These are phyloP conservation scores for Alosa sapidissima DNA, from an alignment of 2,797 vertebrate genomes.

Conservation along the genomic window DNA sequence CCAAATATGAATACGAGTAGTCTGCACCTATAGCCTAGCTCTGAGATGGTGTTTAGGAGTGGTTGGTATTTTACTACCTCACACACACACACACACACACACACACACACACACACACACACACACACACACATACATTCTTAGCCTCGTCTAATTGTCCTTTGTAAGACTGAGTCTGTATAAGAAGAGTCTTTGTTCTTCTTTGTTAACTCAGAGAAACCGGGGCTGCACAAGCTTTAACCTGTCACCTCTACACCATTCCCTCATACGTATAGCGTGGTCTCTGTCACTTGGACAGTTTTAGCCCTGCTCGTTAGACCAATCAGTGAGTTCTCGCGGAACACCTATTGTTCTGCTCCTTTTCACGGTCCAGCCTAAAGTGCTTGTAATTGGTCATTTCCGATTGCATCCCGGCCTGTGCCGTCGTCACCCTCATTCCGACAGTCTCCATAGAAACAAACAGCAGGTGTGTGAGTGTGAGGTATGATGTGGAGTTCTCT, in stretches of 20 bases:
- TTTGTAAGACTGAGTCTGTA: background rate
- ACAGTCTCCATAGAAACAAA: background rate
- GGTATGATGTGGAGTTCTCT: background rate
- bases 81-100: background rate
- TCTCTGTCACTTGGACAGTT: background rate
- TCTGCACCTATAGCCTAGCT: too few relatives aligned
- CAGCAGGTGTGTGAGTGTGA: background rate
- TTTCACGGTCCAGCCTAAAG: background rate
- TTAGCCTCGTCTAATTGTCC: background rate
- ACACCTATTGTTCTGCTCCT: background rate
- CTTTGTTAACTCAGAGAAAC: background rate
- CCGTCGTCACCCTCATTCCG: background rate
- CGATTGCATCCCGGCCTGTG: background rate
- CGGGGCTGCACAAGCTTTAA: background rate
- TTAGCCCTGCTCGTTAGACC: background rate
- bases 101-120: background rate
- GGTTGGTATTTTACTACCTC: background rate
- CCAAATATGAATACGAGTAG: too few relatives aligned
- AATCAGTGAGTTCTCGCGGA: background rate
- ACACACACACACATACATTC: background rate
- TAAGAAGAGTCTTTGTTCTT: background rate
- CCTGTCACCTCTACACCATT: background rate
- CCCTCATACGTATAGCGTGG: background rate
- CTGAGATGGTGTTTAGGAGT: too few relatives aligned
- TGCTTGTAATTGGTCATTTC: slow-evolving; percentile 6